Evolutionary conservation across 2,797 vertebrate species (phyloP).

Genomic region (Sebastes steindachneri): DNA sequence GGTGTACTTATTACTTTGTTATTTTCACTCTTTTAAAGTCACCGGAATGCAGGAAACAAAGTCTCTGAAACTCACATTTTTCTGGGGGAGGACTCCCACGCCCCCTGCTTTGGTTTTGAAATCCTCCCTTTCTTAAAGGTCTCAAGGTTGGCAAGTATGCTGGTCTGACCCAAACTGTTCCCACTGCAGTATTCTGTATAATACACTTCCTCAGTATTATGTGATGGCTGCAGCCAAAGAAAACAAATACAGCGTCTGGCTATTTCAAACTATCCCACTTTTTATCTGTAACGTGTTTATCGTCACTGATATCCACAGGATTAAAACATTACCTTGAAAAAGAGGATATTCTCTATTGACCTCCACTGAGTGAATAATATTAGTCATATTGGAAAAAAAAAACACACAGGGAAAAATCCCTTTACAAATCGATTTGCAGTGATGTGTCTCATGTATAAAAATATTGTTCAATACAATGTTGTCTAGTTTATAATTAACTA

Average conservation of each 20-base stretch:
- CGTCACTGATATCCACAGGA: slow-evolving; percentile 63
- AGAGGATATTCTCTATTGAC: slow-evolving; percentile 6
- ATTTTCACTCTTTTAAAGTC: too few relatives aligned
- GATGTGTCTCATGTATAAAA: slow-evolving; percentile 61
- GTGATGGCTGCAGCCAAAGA: slow-evolving; percentile 12
- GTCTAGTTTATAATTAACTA: slow-evolving; percentile 42
- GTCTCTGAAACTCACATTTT: too few relatives aligned
- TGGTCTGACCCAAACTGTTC: slow-evolving; percentile 9
- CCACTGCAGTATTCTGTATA: slow-evolving; percentile 7
- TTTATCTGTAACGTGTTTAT: slow-evolving; percentile 34
- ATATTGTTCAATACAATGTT: slow-evolving; percentile 56
- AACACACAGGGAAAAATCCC: slow-evolving; percentile 37
- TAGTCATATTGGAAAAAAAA: slow-evolving; percentile 26
- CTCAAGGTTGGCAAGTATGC: too few relatives aligned
- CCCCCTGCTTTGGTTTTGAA: too few relatives aligned
- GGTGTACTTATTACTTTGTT: too few relatives aligned
- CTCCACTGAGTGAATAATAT: slow-evolving; percentile 38
- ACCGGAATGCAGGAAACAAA: too few relatives aligned
- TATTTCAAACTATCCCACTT: neutral
- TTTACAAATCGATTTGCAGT: slow-evolving; percentile 48
- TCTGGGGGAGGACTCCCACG: too few relatives aligned
- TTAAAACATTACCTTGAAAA: slow-evolving; percentile 51
- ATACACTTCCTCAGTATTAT: slow-evolving; percentile 21
- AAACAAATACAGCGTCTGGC: slow-evolving; percentile 3
- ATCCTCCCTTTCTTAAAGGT: too few relatives aligned